phyloP scores from a whole-genome alignment of 2,797 vertebrate genomes.

The Alcedo quadribrachys region DNA sequence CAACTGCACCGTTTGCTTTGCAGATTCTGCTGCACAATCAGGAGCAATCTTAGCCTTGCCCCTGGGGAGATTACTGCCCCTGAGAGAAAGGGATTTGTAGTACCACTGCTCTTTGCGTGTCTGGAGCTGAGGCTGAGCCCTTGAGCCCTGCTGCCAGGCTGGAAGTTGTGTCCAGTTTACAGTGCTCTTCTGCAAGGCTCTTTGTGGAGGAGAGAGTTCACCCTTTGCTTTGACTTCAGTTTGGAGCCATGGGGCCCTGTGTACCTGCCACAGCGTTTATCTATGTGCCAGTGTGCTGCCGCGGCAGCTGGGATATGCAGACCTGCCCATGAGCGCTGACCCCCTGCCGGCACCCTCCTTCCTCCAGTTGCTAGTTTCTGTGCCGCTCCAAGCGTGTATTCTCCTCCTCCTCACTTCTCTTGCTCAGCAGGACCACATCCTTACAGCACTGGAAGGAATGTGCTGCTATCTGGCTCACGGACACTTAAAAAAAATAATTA shows the following conservation, averaged over 20 bases:
- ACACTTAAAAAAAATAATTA: neutral
- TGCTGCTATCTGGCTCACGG: accelerated
- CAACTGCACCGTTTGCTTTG: neutral
- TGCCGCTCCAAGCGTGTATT: accelerated
- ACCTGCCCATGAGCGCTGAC: neutral
- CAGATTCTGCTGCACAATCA: neutral
- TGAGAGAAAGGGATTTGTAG: neutral
- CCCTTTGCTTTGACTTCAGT: neutral
- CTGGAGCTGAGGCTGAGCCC: neutral
- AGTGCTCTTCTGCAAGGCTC: neutral
- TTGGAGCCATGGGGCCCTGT: neutral
- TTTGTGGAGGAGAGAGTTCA: neutral
- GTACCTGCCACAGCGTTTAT: neutral
- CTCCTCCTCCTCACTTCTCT: neutral
- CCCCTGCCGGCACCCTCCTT: neutral
- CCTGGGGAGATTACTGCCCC: neutral
- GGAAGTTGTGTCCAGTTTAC: constrained; percentile 1
- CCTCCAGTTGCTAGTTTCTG: neutral
- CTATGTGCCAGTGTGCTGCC: neutral
- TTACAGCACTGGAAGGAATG: neutral
- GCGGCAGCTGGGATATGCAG: neutral
- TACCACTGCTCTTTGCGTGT: neutral
- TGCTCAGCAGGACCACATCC: neutral
- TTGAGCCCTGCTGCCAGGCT: neutral
- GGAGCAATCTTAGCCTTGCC: neutral